Base-by-base conservation (phyloP, 1,140 invertebrate species). In the Conus ventricosus region DNA sequence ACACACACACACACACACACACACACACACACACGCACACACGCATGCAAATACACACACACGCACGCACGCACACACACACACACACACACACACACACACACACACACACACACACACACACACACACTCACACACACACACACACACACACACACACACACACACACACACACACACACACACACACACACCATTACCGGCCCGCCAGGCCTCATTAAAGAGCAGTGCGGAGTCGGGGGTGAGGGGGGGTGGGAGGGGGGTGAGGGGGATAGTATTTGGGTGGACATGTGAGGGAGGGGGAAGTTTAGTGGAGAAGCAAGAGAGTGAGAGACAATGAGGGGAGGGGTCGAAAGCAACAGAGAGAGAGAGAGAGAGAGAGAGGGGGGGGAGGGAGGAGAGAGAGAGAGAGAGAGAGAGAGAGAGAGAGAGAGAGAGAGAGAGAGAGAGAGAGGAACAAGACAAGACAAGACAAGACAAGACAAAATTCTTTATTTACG, bases 331-430 rank as follows among this genome's bases (percentile, higher is more conserved):
- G 67, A 51, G 55, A 57, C 23, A 57, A 39, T 7, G 63, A n/a
- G 60, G 60, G 0, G 60, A 63, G 60, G 17, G 60, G 17, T 11
- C 23, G 51, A 67, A n/a, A 78, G 85, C 39, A 20, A 87, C 60
- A 87, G 27, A 87, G 75, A 87, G n/a, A 78, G 63, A 76, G 63
- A 87, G 75, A 75, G n/a, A 78, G 85, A 87, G 57, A 87, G 85
- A 87, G 57, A 63, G 60, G 60, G 4, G 17, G 4, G 17, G 4
- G 17, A 63, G 60, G 4, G 60, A 63, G 60, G 60, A 75, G n/a
- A 78, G 85, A 87, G 85, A 87, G 57, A 63, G 60, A 63, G 60
- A 63, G 17, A 63, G 17, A 20, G 17, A 63, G 60, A 63, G 60
- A 63, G 60, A 63, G 60, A 75, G n/a, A 78, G 85, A 87, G 57